A percentile compares a stretch with the other conserved stretches of the same genome.
These are phyloP conservation scores for Poeciliopsis retropinna DNA, from an alignment of 2,113 vertebrate species.

Conservation along the genomic window DNA sequence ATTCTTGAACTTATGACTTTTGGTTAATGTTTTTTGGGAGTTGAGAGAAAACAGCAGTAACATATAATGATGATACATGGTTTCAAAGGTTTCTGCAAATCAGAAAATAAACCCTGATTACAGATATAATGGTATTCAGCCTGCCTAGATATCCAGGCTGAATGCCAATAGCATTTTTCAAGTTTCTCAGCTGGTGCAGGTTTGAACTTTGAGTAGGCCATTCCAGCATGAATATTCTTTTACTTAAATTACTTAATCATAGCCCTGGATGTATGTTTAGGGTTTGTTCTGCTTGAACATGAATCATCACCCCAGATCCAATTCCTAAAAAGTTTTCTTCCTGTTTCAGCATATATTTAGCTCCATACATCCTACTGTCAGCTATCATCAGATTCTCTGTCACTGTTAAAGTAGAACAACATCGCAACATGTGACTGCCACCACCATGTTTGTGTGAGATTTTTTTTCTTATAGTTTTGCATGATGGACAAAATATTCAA, in stretches of 20 bases:
- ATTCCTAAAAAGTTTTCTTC: not conserved
- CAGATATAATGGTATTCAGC: not conserved
- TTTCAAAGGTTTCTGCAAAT: not conserved
- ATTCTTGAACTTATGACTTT: not conserved
- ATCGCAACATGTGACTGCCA: not conserved
- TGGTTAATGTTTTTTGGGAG: not conserved
- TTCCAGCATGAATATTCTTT: not conserved
- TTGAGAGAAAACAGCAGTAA: no score
- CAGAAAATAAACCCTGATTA: not conserved
- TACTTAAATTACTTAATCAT: not conserved
- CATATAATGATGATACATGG: not conserved
- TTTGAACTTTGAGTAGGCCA: not conserved
- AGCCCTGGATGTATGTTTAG: not conserved
- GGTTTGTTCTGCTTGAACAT: not conserved
- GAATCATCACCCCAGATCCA: not conserved
- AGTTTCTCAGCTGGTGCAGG: not conserved
- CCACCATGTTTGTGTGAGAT: not conserved
- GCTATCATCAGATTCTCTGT: not conserved
- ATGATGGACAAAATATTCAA: not conserved
- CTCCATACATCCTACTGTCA: not conserved
- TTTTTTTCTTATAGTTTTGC: not conserved
- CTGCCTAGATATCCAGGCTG: no score
- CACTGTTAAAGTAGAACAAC: not conserved
- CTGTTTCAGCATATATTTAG: not conserved
- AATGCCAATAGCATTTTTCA: not conserved